These are phyloP conservation scores for Scaptomyza graminum DNA, from an alignment of 1,140 invertebrate species.

Conservation along the genomic window DNA sequence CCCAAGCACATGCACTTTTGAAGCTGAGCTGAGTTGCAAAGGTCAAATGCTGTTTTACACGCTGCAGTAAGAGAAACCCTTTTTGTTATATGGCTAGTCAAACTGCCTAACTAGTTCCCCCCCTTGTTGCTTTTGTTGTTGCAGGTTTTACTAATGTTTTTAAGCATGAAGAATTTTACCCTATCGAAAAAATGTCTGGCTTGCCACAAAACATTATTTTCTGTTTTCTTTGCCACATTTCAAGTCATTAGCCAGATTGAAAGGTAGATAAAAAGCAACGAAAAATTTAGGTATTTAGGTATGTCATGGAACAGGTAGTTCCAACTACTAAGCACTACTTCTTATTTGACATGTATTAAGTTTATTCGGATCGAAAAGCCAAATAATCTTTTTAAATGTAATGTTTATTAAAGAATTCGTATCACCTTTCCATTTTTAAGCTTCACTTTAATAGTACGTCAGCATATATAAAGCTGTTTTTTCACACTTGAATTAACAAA, in stretches of 20 bases:
- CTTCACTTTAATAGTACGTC: constrained; percentile 22
- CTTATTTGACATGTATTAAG: neutral
- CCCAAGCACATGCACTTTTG: constrained; percentile 68
- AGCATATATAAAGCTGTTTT: too few species aligned
- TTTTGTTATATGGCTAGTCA: constrained; percentile 60
- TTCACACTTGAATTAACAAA: constrained; percentile 60
- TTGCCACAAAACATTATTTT: constrained; percentile 27
- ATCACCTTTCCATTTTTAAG: constrained; percentile 10
- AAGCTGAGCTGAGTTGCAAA: constrained; percentile 55
- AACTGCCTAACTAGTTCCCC: constrained; percentile 32
- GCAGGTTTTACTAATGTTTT: constrained; percentile 38
- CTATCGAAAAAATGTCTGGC: constrained; percentile 44
- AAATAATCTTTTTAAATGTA: neutral
- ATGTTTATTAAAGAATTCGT: constrained; percentile 1
- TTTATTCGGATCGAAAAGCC: neutral
- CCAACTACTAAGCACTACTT: neutral
- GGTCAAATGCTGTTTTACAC: constrained; percentile 59
- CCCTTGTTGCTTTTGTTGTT: constrained; percentile 27
- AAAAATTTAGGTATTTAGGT: constrained; percentile 16
- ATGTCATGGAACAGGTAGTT: neutral
- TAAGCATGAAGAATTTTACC: constrained; percentile 28
- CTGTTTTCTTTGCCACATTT: constrained; percentile 31
- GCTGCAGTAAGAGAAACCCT: constrained; percentile 44
- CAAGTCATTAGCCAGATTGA: constrained; percentile 64
- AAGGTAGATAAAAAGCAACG: constrained; percentile 50